Percentiles rank a stretch among this genome's conserved stretches.
These are phyloP conservation scores for Leptopilina drosophilae DNA, from an alignment of 2,888 invertebrate genomes.

Conservation along the genomic window DNA sequence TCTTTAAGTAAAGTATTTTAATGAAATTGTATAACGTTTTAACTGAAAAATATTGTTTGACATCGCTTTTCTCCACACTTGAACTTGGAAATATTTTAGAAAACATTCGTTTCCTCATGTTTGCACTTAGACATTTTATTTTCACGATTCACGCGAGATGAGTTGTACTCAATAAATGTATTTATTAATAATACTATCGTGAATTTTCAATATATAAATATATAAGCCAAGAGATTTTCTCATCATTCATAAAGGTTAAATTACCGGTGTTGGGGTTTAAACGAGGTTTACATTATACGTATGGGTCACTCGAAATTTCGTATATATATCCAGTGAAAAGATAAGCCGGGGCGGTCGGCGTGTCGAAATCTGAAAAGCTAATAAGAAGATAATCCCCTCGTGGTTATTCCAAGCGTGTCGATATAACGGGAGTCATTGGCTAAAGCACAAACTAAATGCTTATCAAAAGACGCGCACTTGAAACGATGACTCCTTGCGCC, in stretches of 20 bases:
- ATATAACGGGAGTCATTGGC: constrained; percentile 47
- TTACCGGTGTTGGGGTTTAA: constrained; percentile 10
- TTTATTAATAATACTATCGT: neutral
- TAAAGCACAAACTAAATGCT: constrained; percentile 31
- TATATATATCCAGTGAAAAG: neutral
- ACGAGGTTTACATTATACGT: neutral
- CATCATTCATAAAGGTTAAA: constrained; percentile 3
- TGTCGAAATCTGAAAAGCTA: constrained; percentile 51
- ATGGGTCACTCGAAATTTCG: constrained; percentile 9
- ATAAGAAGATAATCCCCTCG: constrained; percentile 54
- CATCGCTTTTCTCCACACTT: neutral
- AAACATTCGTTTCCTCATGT: neutral
- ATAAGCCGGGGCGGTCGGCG: constrained; percentile 37
- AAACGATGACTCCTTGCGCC: neutral
- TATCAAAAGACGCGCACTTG: neutral
- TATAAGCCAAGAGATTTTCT: neutral
- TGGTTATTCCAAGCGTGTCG: constrained; percentile 46
- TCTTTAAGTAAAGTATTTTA: neutral
- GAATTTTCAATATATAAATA: neutral
- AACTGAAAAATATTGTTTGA: neutral
- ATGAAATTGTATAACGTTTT: neutral
- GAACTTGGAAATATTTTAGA: neutral
- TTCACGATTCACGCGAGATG: neutral
- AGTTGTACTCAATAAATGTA: neutral
- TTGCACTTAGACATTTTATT: neutral